Evolutionary conservation across 2,888 invertebrate species (phyloP), one percentile per base, ranked within the genome.

Genomic region (Sphaeridia pumilis): DNA sequence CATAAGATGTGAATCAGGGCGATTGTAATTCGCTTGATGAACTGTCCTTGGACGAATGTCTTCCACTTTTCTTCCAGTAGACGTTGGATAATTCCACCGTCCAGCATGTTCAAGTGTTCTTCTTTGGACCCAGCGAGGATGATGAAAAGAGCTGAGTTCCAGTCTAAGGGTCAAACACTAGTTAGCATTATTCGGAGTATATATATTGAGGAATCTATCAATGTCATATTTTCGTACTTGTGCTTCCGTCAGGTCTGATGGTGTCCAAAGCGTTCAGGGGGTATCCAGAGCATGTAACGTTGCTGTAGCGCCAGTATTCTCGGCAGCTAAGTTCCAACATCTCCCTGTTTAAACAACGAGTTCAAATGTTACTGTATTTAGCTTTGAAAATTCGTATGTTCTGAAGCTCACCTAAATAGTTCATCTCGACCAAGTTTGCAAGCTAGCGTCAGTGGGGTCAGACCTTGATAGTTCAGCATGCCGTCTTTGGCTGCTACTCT

Each of bases 51-150:
- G 25, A 94, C 98, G 75, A 93, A 98, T 0, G 94, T 93, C 72
- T 97, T 95, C 98, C 98, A 98, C 71, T 98, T 98, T 72, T 98
- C 97, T 71, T 95, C 95, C 20, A 98, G 76, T 46, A 98, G 74
- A 67, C 93, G 80, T 70, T 95, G 93, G 67, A 98, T 95, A 52
- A 98, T 97, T 27, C 97, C 97, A 45, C 95, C 94, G 69, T 94
- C 94, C 67, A 98, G 75, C 95, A 98, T 98, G 70, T 97, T 93
- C 69, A 98, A 78, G 77, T 98, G 98, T 67, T 92, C 95, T 67
- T 93, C 88, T 69, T 94, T 95, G 10, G 89, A 92, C 51, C 97
- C 97, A 69, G 95, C 94, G 57, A 97, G 76, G 67, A 98, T 95
- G 61, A 95, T 94, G 72, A 95, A 94, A 50, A 98, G 74, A 0